Evolutionary conservation across 2,888 invertebrate species (phyloP).

Genomic region (Amiota minor): DNA sequence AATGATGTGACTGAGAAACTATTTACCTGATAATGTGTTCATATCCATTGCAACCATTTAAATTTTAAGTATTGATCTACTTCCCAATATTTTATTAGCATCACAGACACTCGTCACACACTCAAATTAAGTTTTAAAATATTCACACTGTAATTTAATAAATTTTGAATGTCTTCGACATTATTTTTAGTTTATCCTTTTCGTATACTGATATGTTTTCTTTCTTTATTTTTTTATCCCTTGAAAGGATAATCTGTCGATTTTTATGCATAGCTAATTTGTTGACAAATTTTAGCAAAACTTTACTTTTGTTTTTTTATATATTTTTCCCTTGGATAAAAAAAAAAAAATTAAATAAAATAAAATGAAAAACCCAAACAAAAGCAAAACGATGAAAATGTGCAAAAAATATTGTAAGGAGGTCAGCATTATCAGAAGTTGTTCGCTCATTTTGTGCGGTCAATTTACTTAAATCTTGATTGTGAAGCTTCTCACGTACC

Average conservation of each 20-base stretch:
- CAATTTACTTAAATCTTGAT: constrained; percentile 58
- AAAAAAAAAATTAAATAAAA: neutral
- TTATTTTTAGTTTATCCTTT: neutral
- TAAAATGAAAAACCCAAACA: neutral
- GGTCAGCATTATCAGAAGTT: constrained; percentile 9
- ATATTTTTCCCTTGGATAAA: no score
- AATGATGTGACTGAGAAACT: no score
- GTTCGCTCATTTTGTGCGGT: constrained; percentile 36
- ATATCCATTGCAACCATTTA: no score
- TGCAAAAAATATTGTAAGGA: neutral
- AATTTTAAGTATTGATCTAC: no score
- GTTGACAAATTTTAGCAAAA: constrained; percentile 12
- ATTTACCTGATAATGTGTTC: no score
- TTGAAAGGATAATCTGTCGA: constrained; percentile 26
- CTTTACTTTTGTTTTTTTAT: neutral
- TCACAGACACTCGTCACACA: no score
- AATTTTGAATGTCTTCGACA: neutral
- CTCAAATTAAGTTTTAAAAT: neutral
- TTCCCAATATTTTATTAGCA: no score
- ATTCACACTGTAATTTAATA: neutral
- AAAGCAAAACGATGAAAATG: neutral
- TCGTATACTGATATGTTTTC: neutral
- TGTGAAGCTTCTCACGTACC: constrained; percentile 23
- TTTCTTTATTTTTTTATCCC: neutral
- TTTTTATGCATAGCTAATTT: constrained; percentile 29